A percentile compares a stretch with the other conserved stretches of the same genome.
Evolutionary conservation across 64 coral and sea anemone genomes (phyloP).

Genomic region (Montipora efflorescens): DNA sequence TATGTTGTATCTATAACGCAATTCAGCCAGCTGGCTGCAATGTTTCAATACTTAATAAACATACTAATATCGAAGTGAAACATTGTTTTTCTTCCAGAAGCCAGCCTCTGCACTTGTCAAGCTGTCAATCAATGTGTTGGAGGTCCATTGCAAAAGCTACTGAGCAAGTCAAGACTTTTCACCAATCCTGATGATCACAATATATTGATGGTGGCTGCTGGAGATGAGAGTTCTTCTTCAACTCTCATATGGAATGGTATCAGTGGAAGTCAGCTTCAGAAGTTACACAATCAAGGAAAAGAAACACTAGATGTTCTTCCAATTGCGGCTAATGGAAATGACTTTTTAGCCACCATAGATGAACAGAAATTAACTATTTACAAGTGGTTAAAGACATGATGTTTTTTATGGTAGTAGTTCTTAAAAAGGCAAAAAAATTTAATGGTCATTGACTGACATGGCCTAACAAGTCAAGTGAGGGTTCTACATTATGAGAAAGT

Average conservation of each 20-base stretch:
- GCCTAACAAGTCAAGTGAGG: too few relatives aligned
- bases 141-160: conserved; percentile 80
- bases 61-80: neutral
- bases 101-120: conserved; percentile 82
- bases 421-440: neutral
- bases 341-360: conserved; percentile 77
- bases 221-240: conserved; percentile 80
- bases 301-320: conserved; percentile 79
- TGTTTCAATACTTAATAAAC: too few relatives aligned
- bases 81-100: conserved; percentile 17
- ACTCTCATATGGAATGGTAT: conserved; percentile 87
- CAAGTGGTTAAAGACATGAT: conserved; percentile 24
- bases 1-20: too few relatives aligned
- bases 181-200: conserved; percentile 77
- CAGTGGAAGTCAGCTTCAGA: conserved; percentile 76
- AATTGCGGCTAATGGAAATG: conserved; percentile 77
- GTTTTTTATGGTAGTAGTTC: neutral
- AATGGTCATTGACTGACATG: neutral
- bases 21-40: too few relatives aligned
- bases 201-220: conserved; percentile 78
- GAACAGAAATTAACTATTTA: conserved; percentile 90
- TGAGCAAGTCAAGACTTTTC: conserved; percentile 75
- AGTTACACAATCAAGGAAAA: conserved; percentile 83
- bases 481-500: neutral
- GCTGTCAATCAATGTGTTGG: conserved; percentile 78